Base-by-base conservation (phyloP, 2,888 invertebrate genomes). In the Pharmacophagus antenor region DNA sequence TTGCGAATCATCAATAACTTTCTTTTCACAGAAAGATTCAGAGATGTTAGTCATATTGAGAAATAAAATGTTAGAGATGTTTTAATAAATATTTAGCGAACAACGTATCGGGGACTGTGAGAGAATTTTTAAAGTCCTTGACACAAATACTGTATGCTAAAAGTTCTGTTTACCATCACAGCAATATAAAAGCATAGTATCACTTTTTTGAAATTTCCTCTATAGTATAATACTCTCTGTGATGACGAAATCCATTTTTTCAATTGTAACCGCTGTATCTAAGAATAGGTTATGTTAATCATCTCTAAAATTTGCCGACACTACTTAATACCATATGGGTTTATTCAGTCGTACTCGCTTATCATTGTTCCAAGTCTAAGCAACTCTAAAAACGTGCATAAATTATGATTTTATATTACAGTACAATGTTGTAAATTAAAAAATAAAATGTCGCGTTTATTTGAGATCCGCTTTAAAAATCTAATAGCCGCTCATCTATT, bases 231-330 rank as follows among this genome's bases (percentile, higher is more conserved):
- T 37, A 37, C n/a, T 5, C n/a, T 37, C n/a, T 37, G 5, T n/a
- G n/a, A n/a, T 37, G 5, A 47, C 17, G 17, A 31, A 31, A 17
- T 12, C n/a, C 22, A 44, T 42, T 27, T 22, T 18, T 23, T 47
- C 31, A 37, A 46, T 52, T 48, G 41, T 53, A 41, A 53, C 54
- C 37, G 15, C 60, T 54, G 46, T 54, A 47, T 53, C 44, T 23
- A 41, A 63, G 78, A 69, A 65, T 65, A 47, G 56, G 67, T 84
- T 84, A 82, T 72, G 73, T 80, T 83, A 85, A 44, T 47, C 41
- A 53, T 51, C 57, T 58, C 57, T 62, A 56, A 77, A 76, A 83
- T 80, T 83, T 74, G 80, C 69, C 76, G 78, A 80, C 80, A 73
- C 20, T 53, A 20, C 42, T 37, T 46, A 37, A 58, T 53, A 27